Percentiles rank a stretch among this genome's conserved stretches.
These are phyloP conservation scores for Octopus bimaculoides DNA, from an alignment of 1,140 invertebrate genomes.

Conservation along the genomic window DNA sequence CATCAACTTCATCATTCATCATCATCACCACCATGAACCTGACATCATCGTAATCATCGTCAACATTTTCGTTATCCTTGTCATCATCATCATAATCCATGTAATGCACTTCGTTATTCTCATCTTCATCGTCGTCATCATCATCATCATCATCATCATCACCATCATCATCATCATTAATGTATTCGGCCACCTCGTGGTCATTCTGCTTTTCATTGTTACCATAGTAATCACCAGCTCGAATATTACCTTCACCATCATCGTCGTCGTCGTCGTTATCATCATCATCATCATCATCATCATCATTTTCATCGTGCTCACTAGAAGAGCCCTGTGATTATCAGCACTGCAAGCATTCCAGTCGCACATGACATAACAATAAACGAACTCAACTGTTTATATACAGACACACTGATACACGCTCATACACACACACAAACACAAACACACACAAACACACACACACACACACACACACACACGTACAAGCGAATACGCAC, in stretches of 20 bases:
- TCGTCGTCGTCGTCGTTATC: background rate
- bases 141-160: slow-evolving; percentile 21
- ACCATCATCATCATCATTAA: slow-evolving; percentile 14
- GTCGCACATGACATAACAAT: no score
- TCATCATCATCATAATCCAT: slow-evolving; percentile 18
- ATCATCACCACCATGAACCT: no score
- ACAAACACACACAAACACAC: no score
- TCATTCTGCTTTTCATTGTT: background rate
- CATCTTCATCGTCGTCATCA: slow-evolving; percentile 21
- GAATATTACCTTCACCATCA: background rate
- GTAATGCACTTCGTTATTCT: slow-evolving; percentile 5
- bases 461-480: no score
- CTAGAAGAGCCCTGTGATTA: background rate
- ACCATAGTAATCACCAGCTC: background rate
- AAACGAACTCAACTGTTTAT: no score
- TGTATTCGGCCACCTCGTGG: background rate
- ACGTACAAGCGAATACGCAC: no score
- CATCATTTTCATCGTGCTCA: background rate
- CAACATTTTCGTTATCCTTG: slow-evolving; percentile 14
- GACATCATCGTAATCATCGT: slow-evolving; percentile 13
- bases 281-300: background rate
- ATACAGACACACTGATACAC: no score
- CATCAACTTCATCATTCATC: no score
- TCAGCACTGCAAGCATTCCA: background rate
- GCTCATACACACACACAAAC: no score